These are phyloP conservation scores for Melanogrammus aeglefinus DNA, from an alignment of 2,797 vertebrate species.

Conservation along the genomic window DNA sequence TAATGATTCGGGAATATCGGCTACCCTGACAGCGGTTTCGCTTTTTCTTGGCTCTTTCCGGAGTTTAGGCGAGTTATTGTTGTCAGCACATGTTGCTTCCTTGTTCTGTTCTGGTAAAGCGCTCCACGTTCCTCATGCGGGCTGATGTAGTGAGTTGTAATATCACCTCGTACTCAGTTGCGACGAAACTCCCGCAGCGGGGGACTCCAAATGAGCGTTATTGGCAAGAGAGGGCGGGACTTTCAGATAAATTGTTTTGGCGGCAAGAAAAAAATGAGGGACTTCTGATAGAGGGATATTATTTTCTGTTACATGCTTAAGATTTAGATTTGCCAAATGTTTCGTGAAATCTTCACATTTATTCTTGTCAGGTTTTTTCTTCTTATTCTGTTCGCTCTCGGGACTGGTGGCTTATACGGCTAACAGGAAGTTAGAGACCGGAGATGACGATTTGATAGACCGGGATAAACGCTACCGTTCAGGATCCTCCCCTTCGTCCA, in stretches of 20 bases:
- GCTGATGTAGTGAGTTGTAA: neutral
- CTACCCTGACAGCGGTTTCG: neutral
- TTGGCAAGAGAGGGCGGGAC: neutral
- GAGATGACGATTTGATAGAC: neutral
- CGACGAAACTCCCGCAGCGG: neutral
- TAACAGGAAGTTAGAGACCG: neutral
- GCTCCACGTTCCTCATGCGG: conserved; percentile 22
- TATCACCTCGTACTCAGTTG: neutral
- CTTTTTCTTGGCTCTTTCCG: neutral
- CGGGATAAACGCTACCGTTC: neutral
- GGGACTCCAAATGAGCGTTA: neutral
- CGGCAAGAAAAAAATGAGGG: neutral
- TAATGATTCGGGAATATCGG: neutral
- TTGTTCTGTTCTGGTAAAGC: conserved; percentile 42
- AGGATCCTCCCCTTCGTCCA: neutral
- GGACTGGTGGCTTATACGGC: neutral
- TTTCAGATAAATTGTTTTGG: neutral
- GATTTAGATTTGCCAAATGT: neutral
- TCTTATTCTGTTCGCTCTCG: neutral
- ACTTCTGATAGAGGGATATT: neutral
- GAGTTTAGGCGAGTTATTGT: conserved; percentile 39
- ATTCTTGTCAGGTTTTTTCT: neutral
- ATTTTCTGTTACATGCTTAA: neutral
- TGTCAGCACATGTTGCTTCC: conserved; percentile 69
- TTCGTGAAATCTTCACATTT: neutral